These are phyloP conservation scores for Meganola albula DNA, from an alignment of 2,888 invertebrate genomes.

Conservation along the genomic window DNA sequence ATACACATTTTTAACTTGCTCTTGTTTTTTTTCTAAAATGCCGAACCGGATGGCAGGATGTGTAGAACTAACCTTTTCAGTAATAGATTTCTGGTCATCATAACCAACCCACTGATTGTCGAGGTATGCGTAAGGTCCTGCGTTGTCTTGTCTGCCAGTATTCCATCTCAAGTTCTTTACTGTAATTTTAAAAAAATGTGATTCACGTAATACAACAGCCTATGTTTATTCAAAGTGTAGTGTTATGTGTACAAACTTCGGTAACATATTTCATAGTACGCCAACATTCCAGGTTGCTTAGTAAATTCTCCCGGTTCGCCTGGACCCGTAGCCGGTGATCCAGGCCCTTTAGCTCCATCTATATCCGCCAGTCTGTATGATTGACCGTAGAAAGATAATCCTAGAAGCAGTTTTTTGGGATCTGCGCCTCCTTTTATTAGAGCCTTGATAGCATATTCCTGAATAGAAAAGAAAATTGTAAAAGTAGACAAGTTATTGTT, in stretches of 20 bases:
- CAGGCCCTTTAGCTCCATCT: slow-evolving; percentile 64
- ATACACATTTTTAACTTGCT: background rate
- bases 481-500: too few relatives aligned
- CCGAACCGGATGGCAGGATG: too few relatives aligned
- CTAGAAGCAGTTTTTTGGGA: slow-evolving; percentile 86
- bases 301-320: slow-evolving; percentile 90
- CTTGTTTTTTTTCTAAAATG: too few relatives aligned
- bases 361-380: slow-evolving; percentile 82
- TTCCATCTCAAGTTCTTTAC: slow-evolving; percentile 83
- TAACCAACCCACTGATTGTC: slow-evolving; percentile 94
- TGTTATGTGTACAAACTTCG: slow-evolving; percentile 53
- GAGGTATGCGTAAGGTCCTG: slow-evolving; percentile 87
- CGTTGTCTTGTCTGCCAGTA: slow-evolving; percentile 77
- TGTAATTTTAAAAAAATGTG: slow-evolving; percentile 26
- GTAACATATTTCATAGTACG: slow-evolving; percentile 91
- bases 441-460: slow-evolving; percentile 90
- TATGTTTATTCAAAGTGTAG: background rate
- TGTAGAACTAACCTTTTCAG: slow-evolving; percentile 78
- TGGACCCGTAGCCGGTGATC: slow-evolving; percentile 82
- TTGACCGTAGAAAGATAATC: slow-evolving; percentile 93
- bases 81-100: slow-evolving; percentile 88
- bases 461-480: slow-evolving; percentile 19
- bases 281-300: slow-evolving; percentile 90
- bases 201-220: background rate
- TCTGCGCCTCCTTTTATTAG: slow-evolving; percentile 85